Evolutionary conservation across 1,140 invertebrate genomes (phyloP), one percentile per base, ranked within the genome.

Genomic region (Pogonomyrmex californicus): DNA sequence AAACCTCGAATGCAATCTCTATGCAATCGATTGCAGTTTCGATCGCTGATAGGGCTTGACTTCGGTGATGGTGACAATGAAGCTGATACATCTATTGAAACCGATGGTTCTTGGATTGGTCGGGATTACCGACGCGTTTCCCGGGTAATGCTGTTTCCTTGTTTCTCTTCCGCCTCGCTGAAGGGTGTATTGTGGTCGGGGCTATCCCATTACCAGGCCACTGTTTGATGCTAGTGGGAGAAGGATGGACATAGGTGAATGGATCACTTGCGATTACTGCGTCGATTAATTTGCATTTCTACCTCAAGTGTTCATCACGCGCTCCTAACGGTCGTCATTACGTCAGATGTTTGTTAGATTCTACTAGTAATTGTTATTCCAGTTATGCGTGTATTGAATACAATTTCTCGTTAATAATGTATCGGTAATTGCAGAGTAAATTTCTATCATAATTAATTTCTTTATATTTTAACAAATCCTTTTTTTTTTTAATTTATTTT

Each of bases 101-200:
- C 75, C 76, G 86, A 86, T 91, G 82, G 87, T 91, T 90, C 92
- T 91, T 90, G 90, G 83, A 93, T 87, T 76, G 90, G 86, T 88
- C 90, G 88, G 91, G 91, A 92, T 91, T 91, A 90, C 92, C 75
- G 86, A 65, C 90, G 92, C 91, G 91, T 93, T 94, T 93, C 87
- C 91, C 85, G 89, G 90, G 89, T 95, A 95, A 95, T 95, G 94
- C 93, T 91, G 85, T 94, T 95, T 93, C 91, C 94, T 93, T 94
- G 94, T 95, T 94, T 94, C 94, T 93, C 93, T 94, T 95, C 93
- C 93, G 93, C 93, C 90, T 91, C 93, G 90, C 85, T 94, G 93
- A 93, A 94, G 93, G 90, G 92, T 94, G 92, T 93, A 93, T 94
- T 94, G 93, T 92, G 93, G 93, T 93, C 90, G 91, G 86, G 85